A percentile compares a stretch with the other conserved stretches of the same genome.
phyloP scores from a whole-genome alignment of 37 sponge, comb jelly and placozoan genomes.

The Ephydatia muelleri region DNA sequence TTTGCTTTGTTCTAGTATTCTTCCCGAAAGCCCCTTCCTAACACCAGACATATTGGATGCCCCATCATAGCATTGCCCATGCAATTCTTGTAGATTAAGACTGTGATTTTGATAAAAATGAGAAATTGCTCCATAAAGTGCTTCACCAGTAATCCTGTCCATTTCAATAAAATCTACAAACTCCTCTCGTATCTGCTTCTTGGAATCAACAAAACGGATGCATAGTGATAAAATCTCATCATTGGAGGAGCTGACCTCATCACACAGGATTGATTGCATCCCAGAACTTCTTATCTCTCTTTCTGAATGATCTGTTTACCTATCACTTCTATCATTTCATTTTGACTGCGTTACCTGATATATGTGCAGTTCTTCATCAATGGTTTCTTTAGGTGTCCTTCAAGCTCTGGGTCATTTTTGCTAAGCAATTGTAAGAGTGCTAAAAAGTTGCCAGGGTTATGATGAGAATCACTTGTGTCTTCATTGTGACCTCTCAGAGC shows the following conservation, averaged over 20 bases:
- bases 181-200: slow-evolving; percentile 38
- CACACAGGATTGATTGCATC: slow-evolving; percentile 54
- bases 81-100: not conserved
- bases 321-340: slow-evolving; percentile 54
- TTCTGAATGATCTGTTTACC: slow-evolving; percentile 23
- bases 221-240: too few relatives aligned
- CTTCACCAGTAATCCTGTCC: slow-evolving; percentile 23
- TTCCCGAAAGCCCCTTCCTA: not conserved
- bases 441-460: not conserved
- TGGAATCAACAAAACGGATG: too few relatives aligned
- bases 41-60: not conserved
- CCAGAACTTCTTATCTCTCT: slow-evolving; percentile 24
- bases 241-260: slow-evolving; percentile 50
- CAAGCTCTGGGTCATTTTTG: not conserved
- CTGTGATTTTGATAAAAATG: not conserved
- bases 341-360: slow-evolving; percentile 26
- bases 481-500: not conserved
- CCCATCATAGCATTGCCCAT: slow-evolving; percentile 24
- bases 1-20: not conserved
- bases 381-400: not conserved
- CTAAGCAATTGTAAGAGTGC: not conserved
- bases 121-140: slow-evolving; percentile 12
- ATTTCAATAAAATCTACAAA: slow-evolving; percentile 57
- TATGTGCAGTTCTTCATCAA: not conserved
- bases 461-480: not conserved